Conservation (phyloP, 2,888 invertebrate species). For the Panopea generosa region DNA sequence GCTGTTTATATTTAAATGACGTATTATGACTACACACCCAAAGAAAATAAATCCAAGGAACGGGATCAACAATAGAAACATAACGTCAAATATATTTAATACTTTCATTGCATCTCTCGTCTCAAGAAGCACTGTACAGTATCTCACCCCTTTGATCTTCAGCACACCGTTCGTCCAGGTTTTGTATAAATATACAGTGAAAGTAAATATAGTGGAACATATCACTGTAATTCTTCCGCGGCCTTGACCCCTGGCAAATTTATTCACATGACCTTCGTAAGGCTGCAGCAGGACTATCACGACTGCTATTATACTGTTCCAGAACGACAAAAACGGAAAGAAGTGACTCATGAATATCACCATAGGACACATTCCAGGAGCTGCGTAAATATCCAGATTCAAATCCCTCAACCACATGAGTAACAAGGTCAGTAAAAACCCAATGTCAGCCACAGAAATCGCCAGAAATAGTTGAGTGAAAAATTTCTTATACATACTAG, state of each 20-base stretch:
- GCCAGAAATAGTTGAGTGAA: conserved; percentile 71
- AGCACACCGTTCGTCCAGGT: conserved; percentile 74
- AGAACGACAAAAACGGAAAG: conserved; percentile 72
- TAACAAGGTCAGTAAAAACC: conserved; percentile 68
- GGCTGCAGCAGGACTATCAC: conserved; percentile 63
- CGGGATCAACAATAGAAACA: conserved; percentile 68
- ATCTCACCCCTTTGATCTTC: conserved; percentile 40
- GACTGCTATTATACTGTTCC: conserved; percentile 65
- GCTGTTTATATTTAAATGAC: conserved; percentile 21
- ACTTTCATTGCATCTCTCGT: conserved; percentile 68
- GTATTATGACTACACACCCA: conserved; percentile 52
- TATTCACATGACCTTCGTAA: conserved; percentile 22
- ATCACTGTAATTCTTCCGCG: conserved; percentile 62
- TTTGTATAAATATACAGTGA: conserved; percentile 74
- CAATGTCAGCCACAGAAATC: conserved; percentile 65
- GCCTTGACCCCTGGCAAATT: conserved; percentile 58
- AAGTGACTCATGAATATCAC: conserved; percentile 73
- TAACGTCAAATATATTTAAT: conserved; percentile 68
- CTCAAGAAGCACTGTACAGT: conserved; percentile 72
- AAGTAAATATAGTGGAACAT: conserved; percentile 64
- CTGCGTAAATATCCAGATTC: conserved; percentile 67
- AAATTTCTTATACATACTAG: conserved; percentile 66
- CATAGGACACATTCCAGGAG: conserved; percentile 74
- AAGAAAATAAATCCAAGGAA: conserved; percentile 68
- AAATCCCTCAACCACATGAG: conserved; percentile 70